Evolutionary conservation across 2,888 invertebrate species (phyloP).

Genomic region (Parapristionchus giblindavisi): DNA sequence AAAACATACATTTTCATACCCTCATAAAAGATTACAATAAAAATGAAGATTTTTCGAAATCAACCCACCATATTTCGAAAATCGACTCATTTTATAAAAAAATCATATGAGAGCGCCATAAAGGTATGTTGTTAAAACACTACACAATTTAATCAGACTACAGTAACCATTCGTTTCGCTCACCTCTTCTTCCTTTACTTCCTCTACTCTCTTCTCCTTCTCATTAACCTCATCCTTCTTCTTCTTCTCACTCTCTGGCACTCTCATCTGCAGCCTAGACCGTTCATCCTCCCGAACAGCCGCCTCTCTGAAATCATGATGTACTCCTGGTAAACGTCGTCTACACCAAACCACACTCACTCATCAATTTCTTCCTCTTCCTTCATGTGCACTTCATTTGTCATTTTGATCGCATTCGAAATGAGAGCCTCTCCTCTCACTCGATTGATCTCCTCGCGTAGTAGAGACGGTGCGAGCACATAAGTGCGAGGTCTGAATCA

Average conservation of each 20-base stretch:
- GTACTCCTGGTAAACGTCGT: not conserved
- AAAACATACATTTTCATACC: no score
- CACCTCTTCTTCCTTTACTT: not conserved
- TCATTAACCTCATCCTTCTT: constrained; percentile 11
- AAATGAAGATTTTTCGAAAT: no score
- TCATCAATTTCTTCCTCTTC: no score
- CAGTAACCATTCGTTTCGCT: not conserved
- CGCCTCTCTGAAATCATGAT: not conserved
- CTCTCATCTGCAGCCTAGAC: no score
- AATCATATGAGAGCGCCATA: no score
- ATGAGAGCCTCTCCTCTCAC: constrained; percentile 21
- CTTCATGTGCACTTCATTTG: not conserved
- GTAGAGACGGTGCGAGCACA: constrained; percentile 11
- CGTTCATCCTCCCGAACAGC: not conserved
- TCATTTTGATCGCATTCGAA: not conserved
- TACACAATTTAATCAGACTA: no score
- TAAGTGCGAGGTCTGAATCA: constrained; percentile 27
- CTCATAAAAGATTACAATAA: no score
- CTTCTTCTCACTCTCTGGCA: constrained; percentile 30
- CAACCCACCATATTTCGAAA: no score
- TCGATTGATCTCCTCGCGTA: not conserved
- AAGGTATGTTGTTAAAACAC: no score
- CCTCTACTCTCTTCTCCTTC: constrained; percentile 4
- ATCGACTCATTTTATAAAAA: no score
- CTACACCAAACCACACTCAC: not conserved